Evolutionary conservation across 2,888 invertebrate species (phyloP).

Genomic region (Aplocera efformata): DNA sequence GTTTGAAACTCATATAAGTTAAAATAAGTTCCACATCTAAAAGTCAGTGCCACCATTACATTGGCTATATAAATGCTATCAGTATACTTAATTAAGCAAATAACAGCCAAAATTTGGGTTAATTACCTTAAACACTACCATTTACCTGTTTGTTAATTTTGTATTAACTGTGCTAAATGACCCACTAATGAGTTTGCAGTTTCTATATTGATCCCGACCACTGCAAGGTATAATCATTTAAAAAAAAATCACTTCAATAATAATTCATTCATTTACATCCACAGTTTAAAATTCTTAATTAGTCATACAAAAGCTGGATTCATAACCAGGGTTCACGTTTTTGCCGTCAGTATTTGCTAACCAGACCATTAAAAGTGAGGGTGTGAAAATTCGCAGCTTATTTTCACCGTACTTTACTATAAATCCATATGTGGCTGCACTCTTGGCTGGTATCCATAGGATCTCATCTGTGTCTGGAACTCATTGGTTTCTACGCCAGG

Average conservation of each 20-base stretch:
- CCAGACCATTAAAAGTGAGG: slow-evolving; percentile 68
- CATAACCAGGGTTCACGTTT: slow-evolving; percentile 27
- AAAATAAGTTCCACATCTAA: no score
- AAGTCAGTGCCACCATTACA: no score
- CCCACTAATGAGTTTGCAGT: no score
- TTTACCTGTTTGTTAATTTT: not conserved
- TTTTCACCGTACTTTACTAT: slow-evolving; percentile 45
- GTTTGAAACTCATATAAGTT: no score
- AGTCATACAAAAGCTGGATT: no score
- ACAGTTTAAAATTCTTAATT: not conserved
- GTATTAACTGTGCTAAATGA: not conserved
- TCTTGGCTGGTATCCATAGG: slow-evolving; percentile 1
- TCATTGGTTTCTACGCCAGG: slow-evolving; percentile 4
- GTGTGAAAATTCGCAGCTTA: slow-evolving; percentile 74
- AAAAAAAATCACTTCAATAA: no score
- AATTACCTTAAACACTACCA: not conserved
- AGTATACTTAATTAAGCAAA: not conserved
- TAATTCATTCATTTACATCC: not conserved
- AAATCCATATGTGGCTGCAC: slow-evolving; percentile 25
- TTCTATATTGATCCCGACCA: no score
- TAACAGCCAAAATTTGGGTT: not conserved
- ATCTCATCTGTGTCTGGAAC: slow-evolving; percentile 12
- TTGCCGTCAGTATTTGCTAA: slow-evolving; percentile 51
- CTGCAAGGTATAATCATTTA: no score
- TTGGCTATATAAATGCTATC: not conserved